phyloP scores from a whole-genome alignment of 2,888 invertebrate genomes.

The Cetonia aurata region DNA sequence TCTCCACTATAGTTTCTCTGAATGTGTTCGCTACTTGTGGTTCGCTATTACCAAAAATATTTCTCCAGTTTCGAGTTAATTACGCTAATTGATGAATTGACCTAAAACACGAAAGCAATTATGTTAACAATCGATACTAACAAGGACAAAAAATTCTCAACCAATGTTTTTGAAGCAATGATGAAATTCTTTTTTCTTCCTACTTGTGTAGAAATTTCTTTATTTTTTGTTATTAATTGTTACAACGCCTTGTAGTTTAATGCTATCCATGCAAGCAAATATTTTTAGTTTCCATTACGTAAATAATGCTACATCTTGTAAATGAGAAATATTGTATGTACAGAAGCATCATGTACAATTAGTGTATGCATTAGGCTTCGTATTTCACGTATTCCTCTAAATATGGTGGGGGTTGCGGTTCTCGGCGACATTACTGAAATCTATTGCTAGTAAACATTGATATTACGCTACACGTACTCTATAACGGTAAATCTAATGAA shows the following conservation, averaged over 20 bases:
- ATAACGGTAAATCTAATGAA: constrained; percentile 32
- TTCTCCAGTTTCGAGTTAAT: constrained; percentile 27
- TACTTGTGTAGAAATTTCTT: no score
- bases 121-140: constrained; percentile 27
- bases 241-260: no score
- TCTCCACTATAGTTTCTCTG: not conserved
- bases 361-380: constrained; percentile 1
- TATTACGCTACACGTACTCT: constrained; percentile 11
- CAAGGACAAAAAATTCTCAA: no score
- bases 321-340: not conserved
- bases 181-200: no score
- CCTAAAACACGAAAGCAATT: constrained; percentile 33
- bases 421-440: constrained; percentile 18
- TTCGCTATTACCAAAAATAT: constrained; percentile 36
- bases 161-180: no score
- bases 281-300: no score
- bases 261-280: no score
- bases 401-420: constrained; percentile 6
- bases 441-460: constrained; percentile 16
- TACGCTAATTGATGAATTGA: constrained; percentile 37
- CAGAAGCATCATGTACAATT: constrained; percentile 6
- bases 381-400: constrained; percentile 1
- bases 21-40: constrained; percentile 6
- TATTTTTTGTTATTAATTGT: no score
- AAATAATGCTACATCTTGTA: not conserved